Evolutionary conservation across 2,113 vertebrate genomes (phyloP).

Genomic region (Alosa alosa): DNA sequence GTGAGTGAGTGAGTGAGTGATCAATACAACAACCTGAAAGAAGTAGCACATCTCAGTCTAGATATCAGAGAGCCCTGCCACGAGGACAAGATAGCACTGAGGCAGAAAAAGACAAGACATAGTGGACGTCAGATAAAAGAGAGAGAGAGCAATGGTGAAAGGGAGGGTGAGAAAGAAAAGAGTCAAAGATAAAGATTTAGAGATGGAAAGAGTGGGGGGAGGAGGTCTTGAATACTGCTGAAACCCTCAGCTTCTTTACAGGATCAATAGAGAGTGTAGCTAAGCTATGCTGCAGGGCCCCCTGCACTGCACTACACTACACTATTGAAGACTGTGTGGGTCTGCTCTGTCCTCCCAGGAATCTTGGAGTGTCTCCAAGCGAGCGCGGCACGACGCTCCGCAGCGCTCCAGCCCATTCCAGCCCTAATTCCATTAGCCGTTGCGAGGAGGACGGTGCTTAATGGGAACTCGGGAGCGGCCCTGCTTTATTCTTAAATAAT

Average conservation of each 20-base stretch:
- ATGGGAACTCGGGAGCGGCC: slow-evolving; percentile 1
- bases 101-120: background rate
- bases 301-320: background rate
- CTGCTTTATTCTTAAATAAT: background rate
- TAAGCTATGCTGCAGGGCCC: background rate
- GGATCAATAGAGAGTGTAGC: background rate
- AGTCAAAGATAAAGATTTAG: background rate
- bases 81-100: background rate
- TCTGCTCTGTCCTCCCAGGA: background rate
- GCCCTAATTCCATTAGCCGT: slow-evolving; percentile 30
- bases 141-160: background rate
- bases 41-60: background rate
- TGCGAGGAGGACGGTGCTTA: slow-evolving; percentile 22
- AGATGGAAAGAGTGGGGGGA: background rate
- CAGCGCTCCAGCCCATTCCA: slow-evolving; percentile 10
- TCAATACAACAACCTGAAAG: background rate
- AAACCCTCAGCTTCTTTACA: background rate
- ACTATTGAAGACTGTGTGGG: background rate
- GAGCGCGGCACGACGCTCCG: background rate
- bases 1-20: background rate
- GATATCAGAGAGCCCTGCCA: too few relatives aligned
- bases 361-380: slow-evolving; percentile 32
- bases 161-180: background rate
- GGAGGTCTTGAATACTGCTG: background rate
- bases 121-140: background rate